Conservation (phyloP, 2,113 vertebrate species). For the Lethenteron reissneri region DNA sequence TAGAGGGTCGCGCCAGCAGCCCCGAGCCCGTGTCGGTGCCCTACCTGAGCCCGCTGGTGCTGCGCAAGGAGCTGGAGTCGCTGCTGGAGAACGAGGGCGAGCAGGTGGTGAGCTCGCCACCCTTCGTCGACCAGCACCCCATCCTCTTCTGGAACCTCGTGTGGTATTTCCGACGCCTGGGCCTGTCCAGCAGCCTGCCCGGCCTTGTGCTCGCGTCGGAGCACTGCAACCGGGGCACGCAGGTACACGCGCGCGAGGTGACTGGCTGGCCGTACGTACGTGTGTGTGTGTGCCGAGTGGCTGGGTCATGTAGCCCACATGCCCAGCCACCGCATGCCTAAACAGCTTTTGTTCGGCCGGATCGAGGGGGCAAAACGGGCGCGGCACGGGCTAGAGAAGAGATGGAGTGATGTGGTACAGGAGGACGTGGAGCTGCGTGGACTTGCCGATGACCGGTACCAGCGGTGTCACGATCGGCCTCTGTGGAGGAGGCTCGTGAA, state of each 20-base stretch:
- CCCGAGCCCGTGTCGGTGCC: slow-evolving; percentile 75
- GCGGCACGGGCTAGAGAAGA: no score
- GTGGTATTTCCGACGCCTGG: slow-evolving; percentile 79
- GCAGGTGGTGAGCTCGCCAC: slow-evolving; percentile 79
- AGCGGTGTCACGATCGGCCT: no score
- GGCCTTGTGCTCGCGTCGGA: slow-evolving; percentile 82
- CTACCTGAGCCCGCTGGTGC: slow-evolving; percentile 76
- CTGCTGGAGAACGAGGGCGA: slow-evolving; percentile 87
- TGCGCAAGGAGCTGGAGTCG: slow-evolving; percentile 86
- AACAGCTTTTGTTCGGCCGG: no score
- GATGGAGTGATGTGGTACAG: no score
- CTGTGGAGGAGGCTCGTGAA: no score
- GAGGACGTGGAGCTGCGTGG: no score
- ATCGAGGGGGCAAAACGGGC: no score
- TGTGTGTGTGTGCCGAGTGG: no score
- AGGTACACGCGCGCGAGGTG: slow-evolving; percentile 24
- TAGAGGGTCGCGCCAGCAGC: slow-evolving; percentile 35
- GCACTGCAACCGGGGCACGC: slow-evolving; percentile 74
- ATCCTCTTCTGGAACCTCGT: slow-evolving; percentile 98
- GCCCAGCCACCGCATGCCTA: no score
- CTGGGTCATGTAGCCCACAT: no score
- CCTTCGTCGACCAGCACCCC: slow-evolving; percentile 89
- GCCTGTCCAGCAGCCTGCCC: slow-evolving; percentile 67
- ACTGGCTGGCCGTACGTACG: no score
- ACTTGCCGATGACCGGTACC: no score